A percentile compares a stretch with the other conserved stretches of the same genome.
These are phyloP conservation scores for Mycteria americana DNA, from an alignment of 2,797 vertebrate genomes.

Conservation along the genomic window DNA sequence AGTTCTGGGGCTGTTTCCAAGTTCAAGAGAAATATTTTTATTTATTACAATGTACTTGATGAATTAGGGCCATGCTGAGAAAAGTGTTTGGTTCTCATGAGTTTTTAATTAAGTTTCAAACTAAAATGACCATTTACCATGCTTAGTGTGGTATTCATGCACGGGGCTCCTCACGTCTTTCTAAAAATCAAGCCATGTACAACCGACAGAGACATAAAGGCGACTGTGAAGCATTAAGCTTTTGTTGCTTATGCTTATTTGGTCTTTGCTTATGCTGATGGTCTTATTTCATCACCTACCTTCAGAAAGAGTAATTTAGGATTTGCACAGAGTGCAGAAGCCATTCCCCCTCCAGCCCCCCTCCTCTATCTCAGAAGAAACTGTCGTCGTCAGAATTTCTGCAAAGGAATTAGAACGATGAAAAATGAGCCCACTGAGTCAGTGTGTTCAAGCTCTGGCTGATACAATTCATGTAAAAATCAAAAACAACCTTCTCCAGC, in stretches of 20 bases:
- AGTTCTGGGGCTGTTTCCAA: neutral
- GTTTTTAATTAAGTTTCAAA: neutral
- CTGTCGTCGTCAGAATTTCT: neutral
- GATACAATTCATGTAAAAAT: neutral
- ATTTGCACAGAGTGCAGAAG: neutral
- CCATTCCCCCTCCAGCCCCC: neutral
- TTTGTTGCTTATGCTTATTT: neutral
- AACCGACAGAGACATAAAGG: neutral
- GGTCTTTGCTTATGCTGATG: neutral
- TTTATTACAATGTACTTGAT: neutral
- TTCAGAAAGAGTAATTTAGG: neutral
- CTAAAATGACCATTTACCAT: neutral
- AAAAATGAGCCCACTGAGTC: neutral
- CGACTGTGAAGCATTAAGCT: rapidly evolving
- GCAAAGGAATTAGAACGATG: neutral
- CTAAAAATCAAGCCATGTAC: neutral
- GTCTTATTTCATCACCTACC: neutral
- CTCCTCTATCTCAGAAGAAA: neutral
- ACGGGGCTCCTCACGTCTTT: neutral
- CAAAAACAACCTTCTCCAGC: neutral
- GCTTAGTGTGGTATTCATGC: neutral
- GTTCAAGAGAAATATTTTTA: neutral
- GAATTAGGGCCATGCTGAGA: neutral
- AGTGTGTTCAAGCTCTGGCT: neutral
- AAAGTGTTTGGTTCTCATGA: neutral